These are phyloP conservation scores for Megatriorchis doriae DNA, from an alignment of 2,113 vertebrate genomes.

Conservation along the genomic window DNA sequence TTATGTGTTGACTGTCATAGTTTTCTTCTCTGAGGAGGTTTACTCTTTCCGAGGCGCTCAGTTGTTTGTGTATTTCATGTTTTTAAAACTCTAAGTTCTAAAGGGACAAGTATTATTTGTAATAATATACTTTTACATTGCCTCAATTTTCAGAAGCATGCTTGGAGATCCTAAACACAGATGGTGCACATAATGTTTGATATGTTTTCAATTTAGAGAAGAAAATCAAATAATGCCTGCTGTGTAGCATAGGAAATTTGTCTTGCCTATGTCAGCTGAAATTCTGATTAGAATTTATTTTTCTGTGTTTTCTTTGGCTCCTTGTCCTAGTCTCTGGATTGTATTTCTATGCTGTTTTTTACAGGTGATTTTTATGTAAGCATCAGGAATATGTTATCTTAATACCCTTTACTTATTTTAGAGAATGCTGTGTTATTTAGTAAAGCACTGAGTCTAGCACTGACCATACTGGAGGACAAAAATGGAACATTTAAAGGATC, in stretches of 20 bases:
- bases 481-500: neutral
- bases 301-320: neutral
- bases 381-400: neutral
- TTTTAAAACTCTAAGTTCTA: neutral
- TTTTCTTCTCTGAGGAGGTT: neutral
- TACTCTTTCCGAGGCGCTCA: accelerated
- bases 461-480: neutral
- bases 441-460: neutral
- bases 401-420: neutral
- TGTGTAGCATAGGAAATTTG: neutral
- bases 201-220: neutral
- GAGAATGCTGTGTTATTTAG: neutral
- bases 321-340: neutral
- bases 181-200: accelerated
- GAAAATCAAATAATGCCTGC: neutral
- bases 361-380: neutral
- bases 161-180: neutral
- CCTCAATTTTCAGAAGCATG: neutral
- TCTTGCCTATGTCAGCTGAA: neutral
- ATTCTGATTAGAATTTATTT: neutral
- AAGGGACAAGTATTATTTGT: neutral
- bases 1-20: neutral
- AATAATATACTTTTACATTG: neutral
- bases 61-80: neutral
- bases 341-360: neutral